phyloP scores from a whole-genome alignment of 2,888 invertebrate species.

The Anorthoa munda region DNA sequence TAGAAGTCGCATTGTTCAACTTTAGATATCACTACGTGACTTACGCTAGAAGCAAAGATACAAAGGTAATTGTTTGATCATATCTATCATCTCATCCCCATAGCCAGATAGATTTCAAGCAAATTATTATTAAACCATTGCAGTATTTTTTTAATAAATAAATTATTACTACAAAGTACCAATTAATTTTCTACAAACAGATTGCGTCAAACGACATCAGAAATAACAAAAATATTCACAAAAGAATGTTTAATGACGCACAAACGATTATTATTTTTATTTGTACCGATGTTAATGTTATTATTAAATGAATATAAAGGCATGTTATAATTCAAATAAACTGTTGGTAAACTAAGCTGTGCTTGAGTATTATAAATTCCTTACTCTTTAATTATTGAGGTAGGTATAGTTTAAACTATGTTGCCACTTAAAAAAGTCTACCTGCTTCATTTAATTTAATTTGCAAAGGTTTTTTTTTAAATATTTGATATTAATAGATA shows the following conservation, averaged over 20 bases:
- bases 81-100: neutral
- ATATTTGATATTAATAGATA: neutral
- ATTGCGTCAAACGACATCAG: neutral
- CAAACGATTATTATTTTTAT: neutral
- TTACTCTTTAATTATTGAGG: neutral
- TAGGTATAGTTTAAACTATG: neutral
- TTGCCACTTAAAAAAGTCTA: neutral
- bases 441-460: neutral
- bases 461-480: neutral
- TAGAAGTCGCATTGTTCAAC: neutral
- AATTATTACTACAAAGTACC: neutral
- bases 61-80: neutral
- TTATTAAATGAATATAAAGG: neutral
- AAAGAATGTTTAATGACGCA: constrained; percentile 17
- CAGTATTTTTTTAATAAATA: neutral
- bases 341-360: neutral
- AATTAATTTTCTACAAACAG: neutral
- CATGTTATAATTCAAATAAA: neutral
- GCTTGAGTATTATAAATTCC: neutral
- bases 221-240: neutral
- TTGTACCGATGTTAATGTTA: neutral
- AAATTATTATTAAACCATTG: neutral
- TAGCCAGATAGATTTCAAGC: neutral
- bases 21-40: neutral
- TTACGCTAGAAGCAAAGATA: neutral